A percentile compares a stretch with the other conserved stretches of the same genome.
These are phyloP conservation scores for Halichoeres trimaculatus DNA, from an alignment of 2,113 vertebrate species.

Conservation along the genomic window DNA sequence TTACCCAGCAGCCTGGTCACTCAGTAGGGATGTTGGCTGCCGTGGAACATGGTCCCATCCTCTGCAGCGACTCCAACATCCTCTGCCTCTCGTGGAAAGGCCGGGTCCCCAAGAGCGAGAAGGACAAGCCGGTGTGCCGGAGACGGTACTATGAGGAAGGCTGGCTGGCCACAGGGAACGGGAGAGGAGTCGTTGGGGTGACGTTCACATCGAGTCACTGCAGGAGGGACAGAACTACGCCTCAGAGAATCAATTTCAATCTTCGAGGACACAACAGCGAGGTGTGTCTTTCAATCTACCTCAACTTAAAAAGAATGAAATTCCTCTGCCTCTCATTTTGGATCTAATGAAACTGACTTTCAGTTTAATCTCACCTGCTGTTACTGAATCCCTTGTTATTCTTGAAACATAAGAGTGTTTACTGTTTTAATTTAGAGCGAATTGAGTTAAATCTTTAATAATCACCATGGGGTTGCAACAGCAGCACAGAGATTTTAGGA, in stretches of 20 bases:
- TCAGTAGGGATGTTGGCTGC: conserved; percentile 97
- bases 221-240: conserved; percentile 93
- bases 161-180: conserved; percentile 97
- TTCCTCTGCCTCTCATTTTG: background rate
- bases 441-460: background rate
- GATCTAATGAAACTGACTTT: background rate
- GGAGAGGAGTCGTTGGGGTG: conserved; percentile 96
- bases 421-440: background rate
- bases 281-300: conserved; percentile 78
- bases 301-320: background rate
- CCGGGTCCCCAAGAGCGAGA: conserved; percentile 97
- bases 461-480: background rate
- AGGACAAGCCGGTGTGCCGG: conserved; percentile 97
- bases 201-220: conserved; percentile 98
- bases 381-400: background rate
- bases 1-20: conserved; percentile 76
- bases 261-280: conserved; percentile 98
- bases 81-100: conserved; percentile 99
- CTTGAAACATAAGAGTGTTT: background rate
- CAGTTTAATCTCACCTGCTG: background rate
- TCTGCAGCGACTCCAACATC: conserved; percentile 99
- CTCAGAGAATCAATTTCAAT: conserved; percentile 98
- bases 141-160: conserved; percentile 97
- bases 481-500: background rate
- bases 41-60: conserved; percentile 98